Evolutionary conservation across 2,888 invertebrate species (phyloP).

Genomic region (Andrena praecox): DNA sequence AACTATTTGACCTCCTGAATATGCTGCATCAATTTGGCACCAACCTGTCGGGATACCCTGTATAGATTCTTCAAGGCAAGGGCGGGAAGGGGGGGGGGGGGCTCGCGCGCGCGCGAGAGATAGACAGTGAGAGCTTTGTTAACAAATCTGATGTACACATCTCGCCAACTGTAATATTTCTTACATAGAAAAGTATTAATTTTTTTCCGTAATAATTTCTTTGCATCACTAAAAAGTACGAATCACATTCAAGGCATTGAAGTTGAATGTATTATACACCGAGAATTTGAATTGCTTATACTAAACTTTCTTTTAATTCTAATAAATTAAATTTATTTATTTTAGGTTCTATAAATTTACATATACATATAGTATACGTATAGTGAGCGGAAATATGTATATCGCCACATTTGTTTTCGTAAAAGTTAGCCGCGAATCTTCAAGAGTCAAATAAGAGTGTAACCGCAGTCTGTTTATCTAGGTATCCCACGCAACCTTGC

Average conservation of each 20-base stretch:
- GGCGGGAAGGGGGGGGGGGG: too few species aligned
- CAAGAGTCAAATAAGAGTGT: constrained; percentile 22
- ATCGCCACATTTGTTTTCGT: not conserved
- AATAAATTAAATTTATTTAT: too few species aligned
- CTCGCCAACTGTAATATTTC: not conserved
- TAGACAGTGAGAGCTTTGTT: too few species aligned
- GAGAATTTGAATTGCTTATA: not conserved
- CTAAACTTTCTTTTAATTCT: not conserved
- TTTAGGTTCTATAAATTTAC: constrained; percentile 1
- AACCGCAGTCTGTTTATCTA: constrained; percentile 47
- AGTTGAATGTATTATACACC: not conserved
- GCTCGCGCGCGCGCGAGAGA: too few species aligned
- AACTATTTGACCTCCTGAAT: too few species aligned
- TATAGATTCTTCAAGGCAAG: too few species aligned
- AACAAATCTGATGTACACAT: too few species aligned
- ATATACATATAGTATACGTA: not conserved
- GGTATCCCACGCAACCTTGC: constrained; percentile 37
- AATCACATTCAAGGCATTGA: not conserved
- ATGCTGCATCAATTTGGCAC: too few species aligned
- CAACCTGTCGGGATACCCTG: too few species aligned
- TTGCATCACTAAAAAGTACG: not conserved
- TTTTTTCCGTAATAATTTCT: not conserved
- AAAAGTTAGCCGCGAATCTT: constrained; percentile 14
- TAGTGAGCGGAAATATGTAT: not conserved
- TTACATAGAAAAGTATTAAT: not conserved